These are phyloP conservation scores for Tetropium fuscum DNA, from an alignment of 2,888 invertebrate genomes.

Conservation along the genomic window DNA sequence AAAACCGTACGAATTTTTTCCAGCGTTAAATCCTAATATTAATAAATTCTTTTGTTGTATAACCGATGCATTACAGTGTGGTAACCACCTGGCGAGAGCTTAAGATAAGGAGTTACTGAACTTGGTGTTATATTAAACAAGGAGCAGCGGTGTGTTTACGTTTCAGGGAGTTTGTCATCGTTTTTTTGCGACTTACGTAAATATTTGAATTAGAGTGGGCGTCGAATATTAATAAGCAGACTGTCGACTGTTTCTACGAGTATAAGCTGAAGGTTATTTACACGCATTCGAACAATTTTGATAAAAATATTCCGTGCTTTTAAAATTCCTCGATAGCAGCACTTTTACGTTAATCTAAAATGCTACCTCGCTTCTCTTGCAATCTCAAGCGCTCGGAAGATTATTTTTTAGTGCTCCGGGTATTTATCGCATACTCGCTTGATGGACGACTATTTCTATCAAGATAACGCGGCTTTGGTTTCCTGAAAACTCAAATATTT, in stretches of 20 bases:
- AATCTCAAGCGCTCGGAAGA: slow-evolving; percentile 15
- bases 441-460: slow-evolving; percentile 7
- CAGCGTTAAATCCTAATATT: slow-evolving; percentile 13
- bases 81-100: background rate
- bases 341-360: slow-evolving; percentile 18
- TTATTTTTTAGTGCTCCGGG: slow-evolving; percentile 22
- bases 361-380: slow-evolving; percentile 8
- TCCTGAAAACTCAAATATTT: slow-evolving; percentile 18
- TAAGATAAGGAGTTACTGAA: slow-evolving; percentile 29
- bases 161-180: background rate
- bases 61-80: background rate
- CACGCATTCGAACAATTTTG: too few species aligned
- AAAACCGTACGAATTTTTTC: background rate
- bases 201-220: slow-evolving; percentile 16
- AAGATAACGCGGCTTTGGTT: slow-evolving; percentile 12
- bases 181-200: slow-evolving; percentile 17
- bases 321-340: slow-evolving; percentile 12
- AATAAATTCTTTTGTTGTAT: slow-evolving; percentile 2
- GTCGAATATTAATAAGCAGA: too few species aligned
- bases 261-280: too few species aligned
- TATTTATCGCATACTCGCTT: slow-evolving; percentile 16
- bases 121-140: slow-evolving; percentile 3
- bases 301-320: too few species aligned
- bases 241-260: too few species aligned
- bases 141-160: background rate